Percentiles rank a stretch among this genome's conserved stretches.
These are phyloP conservation scores for Machaerirhynchus nigripectus DNA, from an alignment of 2,113 vertebrate genomes.

Conservation along the genomic window DNA sequence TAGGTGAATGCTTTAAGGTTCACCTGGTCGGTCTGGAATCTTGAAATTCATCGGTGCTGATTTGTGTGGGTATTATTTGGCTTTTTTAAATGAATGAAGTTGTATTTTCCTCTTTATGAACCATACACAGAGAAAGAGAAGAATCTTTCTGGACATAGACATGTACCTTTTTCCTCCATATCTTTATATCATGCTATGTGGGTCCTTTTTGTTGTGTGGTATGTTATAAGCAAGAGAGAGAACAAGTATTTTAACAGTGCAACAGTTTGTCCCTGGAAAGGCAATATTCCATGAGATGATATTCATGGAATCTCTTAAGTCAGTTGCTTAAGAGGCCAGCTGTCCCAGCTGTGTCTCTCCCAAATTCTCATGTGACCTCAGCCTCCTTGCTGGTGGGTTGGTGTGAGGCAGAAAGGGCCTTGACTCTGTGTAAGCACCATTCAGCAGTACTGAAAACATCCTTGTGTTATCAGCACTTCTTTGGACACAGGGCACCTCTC, in stretches of 20 bases:
- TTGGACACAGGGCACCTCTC: background rate
- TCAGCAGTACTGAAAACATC: background rate
- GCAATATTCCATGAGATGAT: background rate
- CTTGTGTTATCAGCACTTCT: background rate
- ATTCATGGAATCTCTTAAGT: background rate
- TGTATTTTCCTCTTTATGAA: background rate
- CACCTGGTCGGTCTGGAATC: background rate
- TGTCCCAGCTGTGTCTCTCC: background rate
- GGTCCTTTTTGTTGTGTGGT: background rate
- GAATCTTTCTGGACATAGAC: background rate
- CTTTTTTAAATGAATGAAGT: background rate
- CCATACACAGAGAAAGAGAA: background rate
- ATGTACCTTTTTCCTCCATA: background rate
- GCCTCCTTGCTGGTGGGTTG: background rate
- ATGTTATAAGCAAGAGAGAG: background rate
- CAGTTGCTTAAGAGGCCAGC: background rate
- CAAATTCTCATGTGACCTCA: background rate
- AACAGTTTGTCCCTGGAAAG: background rate
- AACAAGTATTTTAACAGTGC: background rate
- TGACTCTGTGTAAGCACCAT: background rate
- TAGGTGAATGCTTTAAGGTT: background rate
- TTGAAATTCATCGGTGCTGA: background rate
- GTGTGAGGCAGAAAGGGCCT: background rate
- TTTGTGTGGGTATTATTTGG: background rate
- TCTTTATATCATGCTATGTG: background rate